Conservation (phyloP, 2,888 invertebrate genomes). For the Smittia sp. region DNA sequence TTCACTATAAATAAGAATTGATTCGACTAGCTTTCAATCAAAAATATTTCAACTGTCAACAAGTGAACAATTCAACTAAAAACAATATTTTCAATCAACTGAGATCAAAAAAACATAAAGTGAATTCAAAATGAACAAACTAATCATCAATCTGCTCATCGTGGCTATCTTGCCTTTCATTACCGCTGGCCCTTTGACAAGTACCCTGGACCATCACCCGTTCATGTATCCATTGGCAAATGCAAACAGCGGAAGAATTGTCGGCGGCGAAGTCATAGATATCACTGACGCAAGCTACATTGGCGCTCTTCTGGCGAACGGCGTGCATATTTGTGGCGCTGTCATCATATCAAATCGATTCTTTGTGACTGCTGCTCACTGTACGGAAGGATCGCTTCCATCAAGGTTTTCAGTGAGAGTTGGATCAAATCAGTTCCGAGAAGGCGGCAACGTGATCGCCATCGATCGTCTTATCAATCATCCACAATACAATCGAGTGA, state of each 20-base stretch:
- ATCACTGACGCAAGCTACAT: not conserved
- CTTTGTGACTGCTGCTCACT: not conserved
- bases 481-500: conserved; percentile 57
- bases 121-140: too few relatives aligned
- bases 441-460: conserved; percentile 54
- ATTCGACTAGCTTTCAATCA: too few relatives aligned
- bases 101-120: too few relatives aligned
- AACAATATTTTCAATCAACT: too few relatives aligned
- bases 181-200: not conserved
- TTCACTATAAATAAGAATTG: too few relatives aligned
- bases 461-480: conserved; percentile 53
- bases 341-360: not conserved
- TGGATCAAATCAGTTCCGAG: conserved; percentile 56
- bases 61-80: too few relatives aligned
- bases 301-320: not conserved
- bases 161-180: not conserved
- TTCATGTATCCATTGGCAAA: too few relatives aligned
- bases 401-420: conserved; percentile 52
- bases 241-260: not conserved
- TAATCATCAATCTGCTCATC: too few relatives aligned
- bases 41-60: too few relatives aligned
- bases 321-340: not conserved
- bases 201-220: not conserved
- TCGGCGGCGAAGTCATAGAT: not conserved
- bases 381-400: not conserved